Evolutionary conservation across 2,113 vertebrate species (phyloP).

Genomic region (Ardeotis arabs): DNA sequence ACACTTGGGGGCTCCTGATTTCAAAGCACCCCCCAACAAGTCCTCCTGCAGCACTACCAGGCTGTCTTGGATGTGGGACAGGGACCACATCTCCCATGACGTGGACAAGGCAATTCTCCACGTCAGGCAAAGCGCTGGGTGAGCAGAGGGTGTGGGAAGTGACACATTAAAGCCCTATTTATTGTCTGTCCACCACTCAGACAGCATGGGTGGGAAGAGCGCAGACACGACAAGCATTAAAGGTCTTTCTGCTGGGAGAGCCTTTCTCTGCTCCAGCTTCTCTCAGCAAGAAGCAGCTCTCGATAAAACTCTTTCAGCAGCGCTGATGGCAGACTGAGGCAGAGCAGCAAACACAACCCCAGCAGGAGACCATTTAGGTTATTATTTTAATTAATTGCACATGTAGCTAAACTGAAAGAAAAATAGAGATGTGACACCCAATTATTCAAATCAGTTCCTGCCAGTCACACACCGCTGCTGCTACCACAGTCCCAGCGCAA

Average conservation of each 20-base stretch:
- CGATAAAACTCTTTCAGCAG: conserved; percentile 25
- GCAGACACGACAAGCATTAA: not conserved
- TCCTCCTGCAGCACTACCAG: not conserved
- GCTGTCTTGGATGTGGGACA: not conserved
- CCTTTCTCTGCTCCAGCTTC: not conserved
- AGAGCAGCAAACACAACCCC: conserved; percentile 48
- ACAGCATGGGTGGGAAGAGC: not conserved
- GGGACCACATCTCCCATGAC: not conserved
- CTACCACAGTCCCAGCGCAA: not conserved
- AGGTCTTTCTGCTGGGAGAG: not conserved
- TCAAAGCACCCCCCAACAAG: not conserved
- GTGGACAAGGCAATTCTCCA: accelerated
- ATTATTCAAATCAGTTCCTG: conserved; percentile 62
- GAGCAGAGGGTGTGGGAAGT: not conserved
- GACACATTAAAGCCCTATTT: not conserved
- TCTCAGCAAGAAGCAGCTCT: conserved; percentile 37
- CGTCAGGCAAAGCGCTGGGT: not conserved
- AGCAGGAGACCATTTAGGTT: conserved; percentile 60
- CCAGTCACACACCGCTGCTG: not conserved
- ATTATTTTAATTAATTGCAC: conserved; percentile 75
- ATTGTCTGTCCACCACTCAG: not conserved
- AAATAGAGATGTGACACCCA: conserved; percentile 63
- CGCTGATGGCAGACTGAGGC: conserved; percentile 8
- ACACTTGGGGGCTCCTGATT: not conserved
- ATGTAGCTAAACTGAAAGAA: conserved; percentile 67